Evolutionary conservation across 2,797 vertebrate genomes (phyloP), one percentile per base, ranked within the genome.

Genomic region (Phalloptychus januarius): DNA sequence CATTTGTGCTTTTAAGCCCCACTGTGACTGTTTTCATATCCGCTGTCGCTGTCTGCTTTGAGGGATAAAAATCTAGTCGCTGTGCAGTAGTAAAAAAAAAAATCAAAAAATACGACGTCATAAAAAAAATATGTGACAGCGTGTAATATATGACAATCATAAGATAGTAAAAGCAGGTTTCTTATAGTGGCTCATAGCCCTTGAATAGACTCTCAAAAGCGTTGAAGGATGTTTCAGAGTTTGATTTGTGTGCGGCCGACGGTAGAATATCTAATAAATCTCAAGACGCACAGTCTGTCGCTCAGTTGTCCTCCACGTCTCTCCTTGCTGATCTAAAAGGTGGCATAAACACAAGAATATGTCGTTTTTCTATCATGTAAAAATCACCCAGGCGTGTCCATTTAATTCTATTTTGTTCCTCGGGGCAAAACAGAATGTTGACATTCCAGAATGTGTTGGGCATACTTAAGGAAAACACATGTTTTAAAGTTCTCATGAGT

Each of bases 321-420:
- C 81, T 83, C 84, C 87, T 86, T 40, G 74, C 78, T 86, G 79
- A 83, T 90, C 80, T 75, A 74, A 78, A 85, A 88, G 86, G 52
- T 58, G 84, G 86, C 85, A 88, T 93, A 93, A 93, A 83, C 82
- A 79, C 65, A 83, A 75, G 86, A 94, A 91, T 92, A 52, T 90
- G 94, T 74, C 63, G 76, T 85, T 83, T 84, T 78, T 79, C 83
- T 88, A 89, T 89, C 89, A 82, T 75, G 15, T 12, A 33, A 56
- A 71, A 82, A 81, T 71, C 74, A 52, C 3, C 0, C 15, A 63
- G 79, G 69, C 78, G 75, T 77, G 67, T 73, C 79, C 74, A 83
- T 91, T 91, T 87, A 84, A 86, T 82, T 90, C 86, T 2, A 25
- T 25, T 67, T 67, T 36, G n/a, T 58, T 58, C 28, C 56, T 63